Base-by-base conservation (phyloP, 1,140 invertebrate species). In the Mylabris phalerata region DNA sequence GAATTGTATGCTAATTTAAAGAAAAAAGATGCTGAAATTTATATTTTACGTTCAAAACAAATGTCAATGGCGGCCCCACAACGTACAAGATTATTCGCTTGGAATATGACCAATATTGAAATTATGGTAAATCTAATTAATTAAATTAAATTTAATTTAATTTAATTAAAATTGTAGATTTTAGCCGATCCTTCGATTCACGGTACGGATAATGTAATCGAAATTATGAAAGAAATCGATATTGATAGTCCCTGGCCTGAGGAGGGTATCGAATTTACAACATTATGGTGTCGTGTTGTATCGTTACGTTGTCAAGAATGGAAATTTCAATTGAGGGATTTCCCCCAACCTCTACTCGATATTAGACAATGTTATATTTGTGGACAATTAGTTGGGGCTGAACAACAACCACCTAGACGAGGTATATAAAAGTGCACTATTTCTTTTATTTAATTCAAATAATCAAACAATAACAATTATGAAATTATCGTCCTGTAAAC, bases 21-120 rank as follows among this genome's bases (percentile, higher is more conserved):
- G 10, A 89, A 90, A 59, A 93, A 93, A 70, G 96, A 95, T 73
- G 88, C 92, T 1, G 89, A 96, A 68, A 96, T 98, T 62, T 99
- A 98, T 75, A 88, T 98, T 40, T 90, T 97, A 71, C 79, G 94
- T 42, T 94, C 90, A 43, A 85, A 85, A 62, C 85, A 92, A 68
- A 84, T 94, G 76, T 87, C 88, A 57, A 77, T 83, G 10, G 80
- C 83, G 9, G 79, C 79, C 0, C 85, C 88, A 6, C 82, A 86
- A 60, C 78, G 92, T 52, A 89, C 88, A 0, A 80, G 89, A 41
- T 73, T 95, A 1, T 87, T 94, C 61, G 84, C 87, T 0, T 93
- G 90, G 88, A 83, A 79, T 4, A 85, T 93, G 79, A 80, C 83
- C 13, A 83, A 90, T 65, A 71, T 93, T 4, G 84, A 93, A 60